Evolutionary conservation across 2,888 invertebrate species (phyloP).

Genomic region (Acleris laterana): DNA sequence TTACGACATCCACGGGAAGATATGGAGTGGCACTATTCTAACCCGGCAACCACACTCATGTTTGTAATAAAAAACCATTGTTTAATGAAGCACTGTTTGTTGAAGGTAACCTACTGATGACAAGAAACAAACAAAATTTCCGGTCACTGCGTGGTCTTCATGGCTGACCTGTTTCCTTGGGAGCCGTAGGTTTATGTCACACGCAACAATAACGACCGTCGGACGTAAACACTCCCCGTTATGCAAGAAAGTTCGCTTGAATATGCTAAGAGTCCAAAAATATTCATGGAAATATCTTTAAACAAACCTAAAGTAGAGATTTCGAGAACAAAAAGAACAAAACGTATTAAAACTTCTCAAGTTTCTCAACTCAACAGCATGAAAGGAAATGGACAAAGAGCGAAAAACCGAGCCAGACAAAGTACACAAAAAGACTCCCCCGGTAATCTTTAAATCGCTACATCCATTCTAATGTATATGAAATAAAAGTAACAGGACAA

Average conservation of each 20-base stretch:
- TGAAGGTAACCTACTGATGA: slow-evolving; percentile 41
- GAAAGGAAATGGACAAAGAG: slow-evolving; percentile 22
- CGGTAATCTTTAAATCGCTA: slow-evolving; percentile 23
- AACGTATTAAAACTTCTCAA: slow-evolving; percentile 15
- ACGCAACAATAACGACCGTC: neutral
- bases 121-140: slow-evolving; percentile 59
- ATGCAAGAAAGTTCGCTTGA: neutral
- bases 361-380: slow-evolving; percentile 15
- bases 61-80: neutral
- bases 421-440: slow-evolving; percentile 18
- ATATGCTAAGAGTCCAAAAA: no score
- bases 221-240: neutral
- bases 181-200: slow-evolving; percentile 27
- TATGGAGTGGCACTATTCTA: no score
- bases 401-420: slow-evolving; percentile 16
- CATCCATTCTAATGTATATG: slow-evolving; percentile 31
- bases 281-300: neutral
- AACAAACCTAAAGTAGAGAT: slow-evolving; percentile 1
- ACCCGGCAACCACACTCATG: no score
- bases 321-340: slow-evolving; percentile 4
- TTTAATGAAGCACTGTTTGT: slow-evolving; percentile 8
- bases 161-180: slow-evolving; percentile 61
- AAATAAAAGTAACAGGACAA: slow-evolving; percentile 34
- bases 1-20: no score
- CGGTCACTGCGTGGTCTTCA: slow-evolving; percentile 59